phyloP scores from a whole-genome alignment of 2,888 invertebrate genomes.

The Phrixothrix hirtus region DNA sequence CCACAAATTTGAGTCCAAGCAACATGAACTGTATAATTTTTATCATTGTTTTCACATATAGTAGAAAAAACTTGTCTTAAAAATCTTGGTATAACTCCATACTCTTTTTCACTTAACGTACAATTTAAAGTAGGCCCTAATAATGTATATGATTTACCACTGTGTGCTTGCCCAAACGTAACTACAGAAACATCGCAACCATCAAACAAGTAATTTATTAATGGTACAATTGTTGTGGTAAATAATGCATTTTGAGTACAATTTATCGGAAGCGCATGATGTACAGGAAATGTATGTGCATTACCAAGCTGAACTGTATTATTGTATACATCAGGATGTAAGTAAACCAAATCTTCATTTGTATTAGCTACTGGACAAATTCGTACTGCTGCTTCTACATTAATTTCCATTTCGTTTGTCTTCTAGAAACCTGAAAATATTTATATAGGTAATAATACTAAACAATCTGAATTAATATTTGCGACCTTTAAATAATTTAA shows the following conservation, averaged over 20 bases:
- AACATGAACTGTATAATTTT: conserved; percentile 68
- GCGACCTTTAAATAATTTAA: too few species aligned
- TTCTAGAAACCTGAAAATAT: not conserved
- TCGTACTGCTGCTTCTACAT: conserved; percentile 73
- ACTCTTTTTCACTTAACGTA: conserved; percentile 68
- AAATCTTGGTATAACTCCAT: conserved; percentile 72
- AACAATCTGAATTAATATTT: too few species aligned
- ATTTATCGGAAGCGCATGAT: conserved; percentile 62
- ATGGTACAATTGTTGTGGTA: conserved; percentile 66
- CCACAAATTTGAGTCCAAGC: conserved; percentile 75
- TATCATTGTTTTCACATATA: conserved; percentile 65
- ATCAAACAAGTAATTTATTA: conserved; percentile 69
- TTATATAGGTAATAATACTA: too few species aligned
- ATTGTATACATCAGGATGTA: conserved; percentile 63
- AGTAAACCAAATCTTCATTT: conserved; percentile 61
- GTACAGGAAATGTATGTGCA: conserved; percentile 62
- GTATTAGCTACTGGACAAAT: conserved; percentile 63
- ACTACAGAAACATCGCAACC: conserved; percentile 78
- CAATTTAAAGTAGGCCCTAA: conserved; percentile 70
- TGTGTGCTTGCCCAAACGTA: conserved; percentile 65
- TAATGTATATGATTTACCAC: conserved; percentile 75
- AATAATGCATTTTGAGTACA: conserved; percentile 68
- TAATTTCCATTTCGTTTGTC: conserved; percentile 64
- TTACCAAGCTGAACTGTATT: conserved; percentile 65
- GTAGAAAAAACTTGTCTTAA: conserved; percentile 72